Evolutionary conservation across 2,888 invertebrate genomes (phyloP), one percentile per base, ranked within the genome.

Genomic region (Nomada fucata): DNA sequence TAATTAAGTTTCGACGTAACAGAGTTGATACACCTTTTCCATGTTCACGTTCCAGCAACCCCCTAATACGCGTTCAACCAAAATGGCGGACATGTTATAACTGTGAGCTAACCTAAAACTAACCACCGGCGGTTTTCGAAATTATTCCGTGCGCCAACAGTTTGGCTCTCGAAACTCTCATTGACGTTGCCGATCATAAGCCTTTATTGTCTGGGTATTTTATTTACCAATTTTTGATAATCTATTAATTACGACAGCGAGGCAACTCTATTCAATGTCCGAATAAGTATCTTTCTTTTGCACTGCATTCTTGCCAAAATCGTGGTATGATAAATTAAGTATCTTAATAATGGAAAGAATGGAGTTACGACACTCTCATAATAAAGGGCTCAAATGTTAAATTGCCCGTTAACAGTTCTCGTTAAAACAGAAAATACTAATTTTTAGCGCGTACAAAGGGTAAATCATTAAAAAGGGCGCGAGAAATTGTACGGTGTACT

Each of bases 11-110:
- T 64, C 29, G 15, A 11, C n/a, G 29, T 9, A 29, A 53, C 64
- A 20, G 47, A 65, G 64, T 29, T 20, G 29, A 47, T 29, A 11
- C 23, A 63, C 44, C 15, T 47, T 29, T 50, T 47, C 47, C 20
- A 2, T 23, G n/a, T 18, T 26, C 26, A 15, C 47, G 29, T 57
- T 59, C 20, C 47, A 18, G 15, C 29, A 13, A 20, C 20, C 65
- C 44, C 20, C 64, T 73, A 20, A 64, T 73, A 63, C 47, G 15
- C 7, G 42, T 57, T 44, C 55, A 73, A 73, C 64, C 36, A 55
- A 59, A 74, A 65, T 36, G 15, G 20, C 44, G 11, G 60, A 42
- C 20, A 15, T 11, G 60, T 60, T 60, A 55, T 26, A 75, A 68
- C 11, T 68, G 11, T 10, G 20, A 20, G 9, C 3, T 44, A 50